Percentiles rank a stretch among this genome's conserved stretches.
Conservation (phyloP, 2,113 vertebrate genomes). For the Danionella cerebrum region DNA sequence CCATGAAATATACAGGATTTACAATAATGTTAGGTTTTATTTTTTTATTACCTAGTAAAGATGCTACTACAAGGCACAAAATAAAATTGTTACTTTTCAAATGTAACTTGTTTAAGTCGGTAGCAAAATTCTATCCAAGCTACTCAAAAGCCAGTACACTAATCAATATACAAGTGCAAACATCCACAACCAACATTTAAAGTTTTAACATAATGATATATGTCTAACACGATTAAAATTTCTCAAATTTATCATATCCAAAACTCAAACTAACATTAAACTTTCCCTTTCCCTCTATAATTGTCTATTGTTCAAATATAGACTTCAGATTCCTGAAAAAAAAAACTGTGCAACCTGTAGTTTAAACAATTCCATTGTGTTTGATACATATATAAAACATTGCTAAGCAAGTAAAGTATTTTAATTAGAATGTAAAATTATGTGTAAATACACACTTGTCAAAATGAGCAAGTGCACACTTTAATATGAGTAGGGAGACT, state of each 20-base stretch:
- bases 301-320: not conserved
- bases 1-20: too few relatives aligned
- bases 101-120: too few relatives aligned
- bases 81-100: too few relatives aligned
- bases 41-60: too few relatives aligned
- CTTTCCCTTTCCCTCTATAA: not conserved
- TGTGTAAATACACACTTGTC: not conserved
- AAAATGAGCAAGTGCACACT: not conserved
- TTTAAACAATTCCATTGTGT: not conserved
- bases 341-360: too few relatives aligned
- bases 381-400: not conserved
- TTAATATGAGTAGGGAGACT: not conserved
- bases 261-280: not conserved
- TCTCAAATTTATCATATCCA: not conserved
- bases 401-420: not conserved
- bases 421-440: not conserved
- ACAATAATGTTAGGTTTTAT: too few relatives aligned
- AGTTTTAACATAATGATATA: not conserved
- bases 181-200: slow-evolving; percentile 28
- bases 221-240: not conserved
- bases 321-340: too few relatives aligned
- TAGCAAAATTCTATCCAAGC: too few relatives aligned
- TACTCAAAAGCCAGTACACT: too few relatives aligned
- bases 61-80: too few relatives aligned
- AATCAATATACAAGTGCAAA: slow-evolving; percentile 30